Conservation (phyloP, 2,113 vertebrate species). For the Hippocampus mohnikei region DNA sequence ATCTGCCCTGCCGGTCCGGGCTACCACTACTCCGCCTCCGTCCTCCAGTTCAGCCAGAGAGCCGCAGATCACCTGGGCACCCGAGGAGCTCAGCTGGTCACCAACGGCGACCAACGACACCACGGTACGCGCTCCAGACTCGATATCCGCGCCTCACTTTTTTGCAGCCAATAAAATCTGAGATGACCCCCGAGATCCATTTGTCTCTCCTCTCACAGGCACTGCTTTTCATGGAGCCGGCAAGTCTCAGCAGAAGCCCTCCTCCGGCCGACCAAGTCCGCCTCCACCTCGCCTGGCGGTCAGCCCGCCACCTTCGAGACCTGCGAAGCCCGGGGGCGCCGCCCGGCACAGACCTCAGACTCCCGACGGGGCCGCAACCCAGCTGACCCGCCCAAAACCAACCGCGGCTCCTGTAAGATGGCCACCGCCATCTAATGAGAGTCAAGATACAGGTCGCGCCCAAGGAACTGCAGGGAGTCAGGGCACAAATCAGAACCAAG, state of each 20-base stretch:
- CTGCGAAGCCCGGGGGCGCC: background rate
- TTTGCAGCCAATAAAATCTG: background rate
- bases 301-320: slow-evolving; percentile 4
- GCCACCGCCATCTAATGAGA: background rate
- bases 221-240: slow-evolving; percentile 11
- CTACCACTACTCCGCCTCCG: slow-evolving; percentile 88
- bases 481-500: background rate
- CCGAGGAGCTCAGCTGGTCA: slow-evolving; percentile 53
- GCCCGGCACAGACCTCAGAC: slow-evolving; percentile 10
- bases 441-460: background rate
- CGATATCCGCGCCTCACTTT: background rate
- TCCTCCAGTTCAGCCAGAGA: slow-evolving; percentile 77
- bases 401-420: slow-evolving; percentile 1
- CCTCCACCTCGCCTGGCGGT: background rate
- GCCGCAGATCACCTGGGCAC: slow-evolving; percentile 54
- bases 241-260: slow-evolving; percentile 17
- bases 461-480: background rate
- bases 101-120: background rate
- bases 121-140: slow-evolving; percentile 16
- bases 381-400: slow-evolving; percentile 1
- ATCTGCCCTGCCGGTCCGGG: slow-evolving; percentile 95
- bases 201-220: slow-evolving; percentile 6
- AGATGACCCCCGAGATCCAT: background rate
- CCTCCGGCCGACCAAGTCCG: slow-evolving; percentile 2
- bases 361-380: background rate